A percentile compares a stretch with the other conserved stretches of the same genome.
Evolutionary conservation across 2,888 invertebrate genomes (phyloP).

Genomic region (Anoncus sp.): DNA sequence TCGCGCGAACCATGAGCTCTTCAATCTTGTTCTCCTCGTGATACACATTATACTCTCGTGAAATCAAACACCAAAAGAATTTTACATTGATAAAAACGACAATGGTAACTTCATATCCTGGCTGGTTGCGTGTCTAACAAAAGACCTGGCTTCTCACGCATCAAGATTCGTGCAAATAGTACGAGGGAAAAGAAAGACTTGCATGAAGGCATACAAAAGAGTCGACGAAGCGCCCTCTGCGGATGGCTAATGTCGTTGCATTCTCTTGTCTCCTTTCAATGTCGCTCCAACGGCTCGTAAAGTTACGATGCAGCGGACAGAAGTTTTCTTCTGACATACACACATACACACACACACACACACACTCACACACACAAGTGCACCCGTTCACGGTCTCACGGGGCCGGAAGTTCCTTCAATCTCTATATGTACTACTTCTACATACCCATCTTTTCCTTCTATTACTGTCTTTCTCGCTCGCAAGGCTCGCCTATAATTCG

Average conservation of each 20-base stretch:
- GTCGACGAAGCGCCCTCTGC: constrained; percentile 1
- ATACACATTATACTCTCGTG: background rate
- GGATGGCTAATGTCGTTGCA: constrained; percentile 4
- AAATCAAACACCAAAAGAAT: background rate
- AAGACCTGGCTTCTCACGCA: background rate
- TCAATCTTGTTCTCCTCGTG: no score
- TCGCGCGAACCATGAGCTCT: no score
- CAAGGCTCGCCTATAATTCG: constrained; percentile 65
- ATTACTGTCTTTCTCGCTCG: constrained; percentile 13
- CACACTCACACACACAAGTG: background rate
- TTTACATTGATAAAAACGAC: background rate
- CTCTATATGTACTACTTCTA: background rate
- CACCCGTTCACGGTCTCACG: constrained; percentile 23
- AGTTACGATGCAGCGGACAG: constrained; percentile 38
- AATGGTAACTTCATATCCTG: background rate
- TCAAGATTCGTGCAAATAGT: background rate
- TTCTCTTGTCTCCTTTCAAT: constrained; percentile 4
- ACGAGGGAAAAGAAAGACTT: background rate
- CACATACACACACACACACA: constrained; percentile 4
- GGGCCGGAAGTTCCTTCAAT: constrained; percentile 52
- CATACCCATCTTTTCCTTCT: constrained; percentile 36
- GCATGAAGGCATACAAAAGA: background rate
- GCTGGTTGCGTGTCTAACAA: background rate
- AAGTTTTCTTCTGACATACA: constrained; percentile 52
- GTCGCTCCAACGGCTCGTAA: constrained; percentile 31